Percentiles rank a stretch among this genome's conserved stretches.
phyloP scores from a whole-genome alignment of 2,888 invertebrate genomes.

The Andrena haemorrhoa region DNA sequence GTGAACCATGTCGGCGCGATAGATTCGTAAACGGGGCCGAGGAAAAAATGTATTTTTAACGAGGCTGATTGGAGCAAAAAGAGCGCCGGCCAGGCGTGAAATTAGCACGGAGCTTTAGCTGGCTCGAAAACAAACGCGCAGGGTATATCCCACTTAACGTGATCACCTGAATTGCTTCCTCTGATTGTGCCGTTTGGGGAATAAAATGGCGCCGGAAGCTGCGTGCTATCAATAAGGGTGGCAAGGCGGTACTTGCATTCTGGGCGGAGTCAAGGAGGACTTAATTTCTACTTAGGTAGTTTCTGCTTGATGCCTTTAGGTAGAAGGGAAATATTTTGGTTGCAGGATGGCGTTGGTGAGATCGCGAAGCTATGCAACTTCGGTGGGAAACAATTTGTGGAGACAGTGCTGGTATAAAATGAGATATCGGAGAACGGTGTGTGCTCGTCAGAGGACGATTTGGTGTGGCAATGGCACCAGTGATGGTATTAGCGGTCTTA shows the following conservation, averaged over 20 bases:
- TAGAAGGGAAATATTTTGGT: too few relatives aligned
- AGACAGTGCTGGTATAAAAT: not conserved
- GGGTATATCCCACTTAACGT: not conserved
- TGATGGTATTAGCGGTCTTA: not conserved
- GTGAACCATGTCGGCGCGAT: constrained; percentile 42
- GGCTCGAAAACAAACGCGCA: not conserved
- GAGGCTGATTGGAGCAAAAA: constrained; percentile 50
- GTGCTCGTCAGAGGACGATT: not conserved
- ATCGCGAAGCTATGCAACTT: too few relatives aligned
- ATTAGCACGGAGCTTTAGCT: constrained; percentile 21
- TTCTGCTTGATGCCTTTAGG: too few relatives aligned
- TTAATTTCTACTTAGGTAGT: too few relatives aligned
- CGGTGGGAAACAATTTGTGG: too few relatives aligned
- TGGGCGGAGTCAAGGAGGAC: too few relatives aligned
- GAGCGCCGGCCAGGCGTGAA: constrained; percentile 16
- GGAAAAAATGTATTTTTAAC: constrained; percentile 55
- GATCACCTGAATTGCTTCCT: not conserved
- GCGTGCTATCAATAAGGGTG: too few relatives aligned
- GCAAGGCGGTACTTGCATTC: too few relatives aligned
- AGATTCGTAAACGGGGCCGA: constrained; percentile 57
- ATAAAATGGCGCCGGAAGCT: too few relatives aligned
- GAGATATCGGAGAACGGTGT: not conserved
- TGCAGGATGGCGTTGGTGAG: too few relatives aligned
- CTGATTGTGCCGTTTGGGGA: not conserved
- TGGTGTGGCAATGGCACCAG: constrained; percentile 1